Conservation (phyloP, 1,140 invertebrate species). For the Lamellibrachia luymesi region DNA sequence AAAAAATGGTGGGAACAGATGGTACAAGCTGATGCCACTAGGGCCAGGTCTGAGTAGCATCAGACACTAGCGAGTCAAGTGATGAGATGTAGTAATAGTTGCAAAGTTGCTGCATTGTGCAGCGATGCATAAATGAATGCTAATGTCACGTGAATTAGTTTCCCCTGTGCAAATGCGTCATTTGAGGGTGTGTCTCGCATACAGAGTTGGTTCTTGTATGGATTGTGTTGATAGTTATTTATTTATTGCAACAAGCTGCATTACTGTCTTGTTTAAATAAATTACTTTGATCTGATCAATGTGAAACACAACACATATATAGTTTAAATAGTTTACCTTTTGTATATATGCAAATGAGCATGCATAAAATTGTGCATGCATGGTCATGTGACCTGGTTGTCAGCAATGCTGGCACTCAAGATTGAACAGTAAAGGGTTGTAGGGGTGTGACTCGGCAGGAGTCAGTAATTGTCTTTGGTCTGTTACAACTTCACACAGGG, state of each 20-base stretch:
- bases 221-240: background rate
- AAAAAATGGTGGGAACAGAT: too few species aligned
- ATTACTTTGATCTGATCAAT: background rate
- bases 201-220: background rate
- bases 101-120: background rate
- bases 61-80: background rate
- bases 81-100: background rate
- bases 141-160: background rate
- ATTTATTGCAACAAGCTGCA: background rate
- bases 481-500: background rate
- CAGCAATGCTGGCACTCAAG: background rate
- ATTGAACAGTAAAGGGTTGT: background rate
- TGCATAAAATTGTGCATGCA: background rate
- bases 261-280: background rate
- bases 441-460: background rate
- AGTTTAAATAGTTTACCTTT: background rate
- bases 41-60: background rate
- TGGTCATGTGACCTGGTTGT: background rate
- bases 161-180: background rate
- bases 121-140: slow-evolving; percentile 4
- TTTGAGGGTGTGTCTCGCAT: background rate
- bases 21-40: too few species aligned
- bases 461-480: background rate
- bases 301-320: background rate
- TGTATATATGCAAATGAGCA: background rate